Evolutionary conservation across 1,140 invertebrate species (phyloP), one percentile per base, ranked within the genome.

Genomic region (Drosophila pallidifrons): DNA sequence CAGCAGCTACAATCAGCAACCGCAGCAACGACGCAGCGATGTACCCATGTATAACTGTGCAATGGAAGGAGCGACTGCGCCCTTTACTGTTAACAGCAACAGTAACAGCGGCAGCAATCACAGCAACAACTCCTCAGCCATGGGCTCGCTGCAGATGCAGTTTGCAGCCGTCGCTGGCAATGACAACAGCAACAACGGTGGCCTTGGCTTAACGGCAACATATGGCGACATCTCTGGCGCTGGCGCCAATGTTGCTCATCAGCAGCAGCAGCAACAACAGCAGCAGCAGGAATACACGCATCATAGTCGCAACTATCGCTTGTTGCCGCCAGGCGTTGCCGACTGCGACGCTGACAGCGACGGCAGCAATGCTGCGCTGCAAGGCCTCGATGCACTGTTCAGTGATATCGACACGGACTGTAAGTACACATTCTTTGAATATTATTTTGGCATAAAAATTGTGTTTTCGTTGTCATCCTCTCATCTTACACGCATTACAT

Each of bases 151-250:
- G 63, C 89, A 88, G 79, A 93, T 93, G 89, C 79, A 92, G 68
- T 86, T 93, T 75, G 93, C 93, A 46, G 93, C 93, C 76, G 93
- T 93, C 32, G 93, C 93, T 32, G 93, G 92, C 69, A 81, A 65
- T 54, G 41, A 67, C 4, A 61, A 43, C 15, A 61, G 52, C 55
- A 57, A 35, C 49, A 51, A 49, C 35, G 52, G 58, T 49, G 59
- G 41, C 8, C 51, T 60, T 38, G 69, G 69, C 51, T 15, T 82
- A 52, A 15, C 73, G 54, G 41, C 80, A 30, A 66, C 68, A 73
- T 77, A 69, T 71, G 87, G 52, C 52, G 58, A 75, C 70, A 83
- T 83, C 63, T 76, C 80, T 82, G 63, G 77, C 83, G 82, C 68
- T 80, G 85, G 77, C 79, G 91, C 82, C 77, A 89, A 73, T 55